phyloP scores from a whole-genome alignment of 2,797 vertebrate genomes.

The Enteromius thamalakanensis region DNA sequence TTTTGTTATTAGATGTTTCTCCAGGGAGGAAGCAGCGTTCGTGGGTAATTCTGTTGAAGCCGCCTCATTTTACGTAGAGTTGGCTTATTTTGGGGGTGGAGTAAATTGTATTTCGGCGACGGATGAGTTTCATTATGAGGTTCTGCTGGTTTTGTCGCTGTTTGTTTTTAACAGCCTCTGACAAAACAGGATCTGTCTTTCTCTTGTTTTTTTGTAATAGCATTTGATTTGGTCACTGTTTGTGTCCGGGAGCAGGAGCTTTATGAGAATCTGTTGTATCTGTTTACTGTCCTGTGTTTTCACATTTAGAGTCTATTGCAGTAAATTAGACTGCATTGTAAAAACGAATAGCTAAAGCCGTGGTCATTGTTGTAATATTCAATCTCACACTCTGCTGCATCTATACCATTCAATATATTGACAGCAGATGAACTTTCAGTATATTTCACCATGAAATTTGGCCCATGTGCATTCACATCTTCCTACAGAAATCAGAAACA shows the following conservation, averaged over 20 bases:
- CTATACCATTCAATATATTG: not conserved
- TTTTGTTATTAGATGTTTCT: conserved; percentile 41
- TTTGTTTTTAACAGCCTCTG: conserved; percentile 55
- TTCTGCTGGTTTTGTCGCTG: conserved; percentile 47
- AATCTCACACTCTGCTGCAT: not conserved
- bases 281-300: not conserved
- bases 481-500: not conserved
- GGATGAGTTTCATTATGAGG: conserved; percentile 57
- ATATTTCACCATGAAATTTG: too few relatives aligned
- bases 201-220: conserved; percentile 22
- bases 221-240: conserved; percentile 9
- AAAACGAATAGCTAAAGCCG: not conserved
- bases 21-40: conserved; percentile 52
- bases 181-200: conserved; percentile 25
- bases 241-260: not conserved
- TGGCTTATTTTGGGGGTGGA: conserved; percentile 58
- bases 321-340: not conserved
- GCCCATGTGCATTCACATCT: not conserved
- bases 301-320: not conserved
- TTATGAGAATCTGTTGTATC: not conserved
- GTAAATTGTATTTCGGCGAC: conserved; percentile 67
- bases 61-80: conserved; percentile 50
- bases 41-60: conserved; percentile 61
- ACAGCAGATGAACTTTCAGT: too few relatives aligned
- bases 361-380: not conserved